Evolutionary conservation across 2,113 vertebrate genomes (phyloP).

Genomic region (Triplophysa dalaica): DNA sequence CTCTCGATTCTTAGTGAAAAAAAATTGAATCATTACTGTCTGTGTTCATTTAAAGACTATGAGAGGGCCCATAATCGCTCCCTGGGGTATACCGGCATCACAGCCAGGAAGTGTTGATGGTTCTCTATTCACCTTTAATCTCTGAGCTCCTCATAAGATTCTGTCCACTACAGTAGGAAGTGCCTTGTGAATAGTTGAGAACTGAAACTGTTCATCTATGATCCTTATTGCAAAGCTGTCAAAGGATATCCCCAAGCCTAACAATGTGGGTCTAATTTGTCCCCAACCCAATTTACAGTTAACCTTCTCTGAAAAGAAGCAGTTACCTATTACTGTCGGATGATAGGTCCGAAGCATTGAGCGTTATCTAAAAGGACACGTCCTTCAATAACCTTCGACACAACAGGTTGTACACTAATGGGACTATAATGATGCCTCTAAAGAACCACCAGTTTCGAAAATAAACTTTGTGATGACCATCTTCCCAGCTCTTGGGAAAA

Average conservation of each 20-base stretch:
- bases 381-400: constrained; percentile 17
- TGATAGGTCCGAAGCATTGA: constrained; percentile 3
- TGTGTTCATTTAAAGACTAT: neutral
- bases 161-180: neutral
- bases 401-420: constrained; percentile 2
- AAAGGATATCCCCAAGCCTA: neutral
- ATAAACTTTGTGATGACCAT: neutral
- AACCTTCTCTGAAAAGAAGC: neutral
- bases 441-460: constrained; percentile 14
- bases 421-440: neutral
- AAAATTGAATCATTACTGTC: too few species aligned
- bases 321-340: neutral
- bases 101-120: neutral
- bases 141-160: neutral
- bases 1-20: too few species aligned
- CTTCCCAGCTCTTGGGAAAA: neutral
- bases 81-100: neutral
- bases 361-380: constrained; percentile 4
- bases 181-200: neutral
- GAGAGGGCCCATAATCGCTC: neutral
- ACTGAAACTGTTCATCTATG: neutral
- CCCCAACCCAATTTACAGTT: neutral
- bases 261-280: neutral
- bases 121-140: neutral
- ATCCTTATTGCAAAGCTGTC: too few species aligned